phyloP scores from a whole-genome alignment of 2,888 invertebrate genomes.

The Meganola albula region DNA sequence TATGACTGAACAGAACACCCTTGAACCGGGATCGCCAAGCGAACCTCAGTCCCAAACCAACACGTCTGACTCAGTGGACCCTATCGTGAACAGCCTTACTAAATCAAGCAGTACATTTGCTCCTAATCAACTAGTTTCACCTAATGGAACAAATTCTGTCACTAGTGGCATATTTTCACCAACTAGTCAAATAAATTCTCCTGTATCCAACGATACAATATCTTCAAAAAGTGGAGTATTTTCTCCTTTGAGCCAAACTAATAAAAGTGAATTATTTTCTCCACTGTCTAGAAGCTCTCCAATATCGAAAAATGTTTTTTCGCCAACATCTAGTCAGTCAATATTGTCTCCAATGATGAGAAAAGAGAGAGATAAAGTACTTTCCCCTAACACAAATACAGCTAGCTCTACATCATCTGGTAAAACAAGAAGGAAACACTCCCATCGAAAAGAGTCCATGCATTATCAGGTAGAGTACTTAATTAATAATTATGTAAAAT shows the following conservation, averaged over 20 bases:
- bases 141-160: slow-evolving; percentile 71
- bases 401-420: slow-evolving; percentile 76
- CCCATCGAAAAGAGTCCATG: slow-evolving; percentile 81
- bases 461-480: slow-evolving; percentile 80
- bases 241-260: slow-evolving; percentile 72
- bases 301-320: slow-evolving; percentile 67
- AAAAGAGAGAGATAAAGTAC: slow-evolving; percentile 61
- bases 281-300: slow-evolving; percentile 70
- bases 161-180: slow-evolving; percentile 75
- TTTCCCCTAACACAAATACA: slow-evolving; percentile 69
- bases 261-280: slow-evolving; percentile 70
- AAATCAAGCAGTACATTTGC: slow-evolving; percentile 60
- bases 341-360: slow-evolving; percentile 61
- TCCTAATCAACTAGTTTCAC: slow-evolving; percentile 67
- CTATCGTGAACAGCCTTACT: slow-evolving; percentile 58
- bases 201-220: slow-evolving; percentile 72
- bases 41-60: slow-evolving; percentile 63
- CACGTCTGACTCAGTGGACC: slow-evolving; percentile 59
- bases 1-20: slow-evolving; percentile 65
- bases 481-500: too few relatives aligned
- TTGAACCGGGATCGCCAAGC: slow-evolving; percentile 61
- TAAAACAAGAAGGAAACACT: slow-evolving; percentile 77
- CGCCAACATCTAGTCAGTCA: slow-evolving; percentile 68
- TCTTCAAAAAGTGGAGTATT: slow-evolving; percentile 74
- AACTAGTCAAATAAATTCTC: slow-evolving; percentile 74